phyloP scores from a whole-genome alignment of 2,888 invertebrate species.

The Tiphia femorata region DNA sequence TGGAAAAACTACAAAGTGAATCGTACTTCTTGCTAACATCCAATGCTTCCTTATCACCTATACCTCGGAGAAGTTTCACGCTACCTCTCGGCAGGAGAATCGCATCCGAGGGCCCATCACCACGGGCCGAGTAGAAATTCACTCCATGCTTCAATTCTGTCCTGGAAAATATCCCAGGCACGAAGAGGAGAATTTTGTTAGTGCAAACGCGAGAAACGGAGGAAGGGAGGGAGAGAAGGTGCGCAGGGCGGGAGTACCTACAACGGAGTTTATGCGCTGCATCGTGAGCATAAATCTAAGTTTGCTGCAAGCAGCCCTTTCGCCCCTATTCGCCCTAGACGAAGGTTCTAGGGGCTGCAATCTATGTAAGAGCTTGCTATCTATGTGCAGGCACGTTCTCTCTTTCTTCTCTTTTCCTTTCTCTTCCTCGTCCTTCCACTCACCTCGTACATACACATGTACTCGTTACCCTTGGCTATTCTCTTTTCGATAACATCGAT shows the following conservation, averaged over 20 bases:
- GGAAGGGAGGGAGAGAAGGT: constrained; percentile 29
- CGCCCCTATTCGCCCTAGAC: constrained; percentile 35
- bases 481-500: constrained; percentile 42
- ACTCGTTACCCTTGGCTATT: constrained; percentile 22
- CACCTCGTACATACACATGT: constrained; percentile 44
- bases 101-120: no score
- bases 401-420: no score
- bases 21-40: no score
- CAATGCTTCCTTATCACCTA: no score
- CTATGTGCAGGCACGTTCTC: constrained; percentile 20
- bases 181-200: constrained; percentile 47
- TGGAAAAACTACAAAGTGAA: no score
- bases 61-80: no score
- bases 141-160: no score
- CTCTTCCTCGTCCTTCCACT: no score
- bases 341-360: no score
- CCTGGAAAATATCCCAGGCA: constrained; percentile 42
- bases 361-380: constrained; percentile 29
- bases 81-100: no score
- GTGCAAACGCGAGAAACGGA: constrained; percentile 18
- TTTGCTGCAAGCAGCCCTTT: constrained; percentile 41
- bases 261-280: constrained; percentile 53
- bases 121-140: no score
- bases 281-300: constrained; percentile 55
- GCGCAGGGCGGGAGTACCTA: constrained; percentile 32